Evolutionary conservation across 2,113 vertebrate species (phyloP), one percentile per base, ranked within the genome.

Genomic region (Echinops telfairi): DNA sequence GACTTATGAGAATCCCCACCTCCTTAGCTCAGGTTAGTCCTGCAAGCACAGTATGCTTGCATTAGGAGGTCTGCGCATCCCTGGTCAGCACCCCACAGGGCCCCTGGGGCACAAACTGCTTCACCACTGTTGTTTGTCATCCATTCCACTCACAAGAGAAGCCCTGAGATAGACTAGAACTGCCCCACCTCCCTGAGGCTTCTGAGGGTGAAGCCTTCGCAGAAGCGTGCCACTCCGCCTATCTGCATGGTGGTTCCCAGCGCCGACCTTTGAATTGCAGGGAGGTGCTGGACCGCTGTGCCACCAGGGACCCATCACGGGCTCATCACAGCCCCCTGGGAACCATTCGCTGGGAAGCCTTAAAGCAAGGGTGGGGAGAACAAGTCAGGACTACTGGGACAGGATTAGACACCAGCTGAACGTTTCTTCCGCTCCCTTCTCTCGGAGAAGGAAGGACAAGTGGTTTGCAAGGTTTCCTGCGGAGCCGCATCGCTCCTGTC

Each of bases 391-490:
- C 98, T 98, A 95, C 97, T 97, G 96, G 97, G 97, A 98, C 97
- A 96, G 97, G 98, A 98, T 98, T 98, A 98, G 98, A 98, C 86
- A 81, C 88, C 95, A 95, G 97, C 97, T 98, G 98, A 96, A 98
- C 98, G 98, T 53, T 98, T 98, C 40, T 33, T 47, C 19, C 47
- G 97, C 97, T 98, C 97, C 94, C 96, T 91, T 95, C 95, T 97
- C 38, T 47, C 60, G 23, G 79, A 89, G 70, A 88, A 94, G 70
- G 93, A 94, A 96, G 90, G 64, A 62, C 25, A 96, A 96, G 1
- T 19, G 8, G 20, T 58, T 22, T 2, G 9, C 88, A 95, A 33
- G 85, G 36, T 92, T 75, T 75, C 75, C 53, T 43, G 81, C 36
- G 23, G 3, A 84, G 90, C 38, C 31, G 38, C 58, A 33, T 40